A percentile compares a stretch with the other conserved stretches of the same genome.
Conservation (phyloP, 2,113 vertebrate species). For the Pseudorectes ferrugineus region DNA sequence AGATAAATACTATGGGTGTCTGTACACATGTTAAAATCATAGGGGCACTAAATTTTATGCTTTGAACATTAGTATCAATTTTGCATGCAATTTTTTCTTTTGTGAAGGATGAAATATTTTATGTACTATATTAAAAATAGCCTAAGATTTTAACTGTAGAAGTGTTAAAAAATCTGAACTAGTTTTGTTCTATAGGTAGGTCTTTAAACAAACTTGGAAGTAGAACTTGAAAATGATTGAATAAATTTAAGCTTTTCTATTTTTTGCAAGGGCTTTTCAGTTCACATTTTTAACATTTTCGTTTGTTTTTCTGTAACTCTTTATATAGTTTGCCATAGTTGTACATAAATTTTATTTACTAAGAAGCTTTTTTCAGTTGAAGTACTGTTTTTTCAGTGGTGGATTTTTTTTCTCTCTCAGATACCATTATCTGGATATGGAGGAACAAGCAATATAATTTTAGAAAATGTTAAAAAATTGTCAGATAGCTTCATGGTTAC, state of each 20-base stretch:
- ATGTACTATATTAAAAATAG: neutral
- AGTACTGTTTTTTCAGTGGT: neutral
- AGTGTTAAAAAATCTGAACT: neutral
- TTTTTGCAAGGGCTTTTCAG: neutral
- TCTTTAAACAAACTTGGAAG: neutral
- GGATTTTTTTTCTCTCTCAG: neutral
- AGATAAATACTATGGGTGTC: fast-evolving
- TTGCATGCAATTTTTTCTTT: neutral
- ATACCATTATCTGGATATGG: conserved; percentile 96
- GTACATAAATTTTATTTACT: neutral
- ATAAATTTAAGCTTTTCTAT: neutral
- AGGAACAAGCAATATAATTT: conserved; percentile 88
- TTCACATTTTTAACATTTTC: neutral
- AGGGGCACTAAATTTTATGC: neutral
- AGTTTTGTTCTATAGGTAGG: neutral
- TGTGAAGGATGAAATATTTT: neutral
- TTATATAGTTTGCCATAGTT: neutral
- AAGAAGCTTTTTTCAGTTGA: neutral
- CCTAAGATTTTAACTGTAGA: neutral
- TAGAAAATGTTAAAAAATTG: conserved; percentile 87
- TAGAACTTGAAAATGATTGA: neutral
- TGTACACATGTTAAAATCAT: neutral
- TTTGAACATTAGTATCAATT: neutral
- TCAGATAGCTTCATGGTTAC: conserved; percentile 82
- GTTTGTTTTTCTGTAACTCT: neutral